These are phyloP conservation scores for Campylomormyrus numenius DNA, from an alignment of 2,113 vertebrate genomes.

Conservation along the genomic window DNA sequence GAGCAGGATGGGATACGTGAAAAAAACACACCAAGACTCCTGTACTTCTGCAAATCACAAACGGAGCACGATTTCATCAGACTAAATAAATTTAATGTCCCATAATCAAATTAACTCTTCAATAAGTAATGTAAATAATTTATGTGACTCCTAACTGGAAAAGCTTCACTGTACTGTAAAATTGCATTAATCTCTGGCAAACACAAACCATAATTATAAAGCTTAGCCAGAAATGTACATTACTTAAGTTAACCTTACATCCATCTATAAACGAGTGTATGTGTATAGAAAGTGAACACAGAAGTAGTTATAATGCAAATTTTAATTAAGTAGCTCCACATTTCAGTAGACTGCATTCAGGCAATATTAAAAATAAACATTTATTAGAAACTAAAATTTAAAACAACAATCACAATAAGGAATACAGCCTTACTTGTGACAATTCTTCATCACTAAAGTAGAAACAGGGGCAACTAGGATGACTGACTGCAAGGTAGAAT, in stretches of 20 bases:
- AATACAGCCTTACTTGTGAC: not conserved
- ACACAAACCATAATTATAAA: not conserved
- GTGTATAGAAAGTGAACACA: not conserved
- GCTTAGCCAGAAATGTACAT: not conserved
- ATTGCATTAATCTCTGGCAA: not conserved
- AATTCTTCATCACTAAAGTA: not conserved
- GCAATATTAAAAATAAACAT: not conserved
- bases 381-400: not conserved
- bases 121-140: not conserved
- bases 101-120: not conserved
- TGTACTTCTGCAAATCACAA: not conserved
- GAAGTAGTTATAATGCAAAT: not conserved
- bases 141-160: not conserved
- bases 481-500: not conserved
- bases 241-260: not conserved
- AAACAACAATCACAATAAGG: not conserved
- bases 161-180: not conserved
- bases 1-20: not conserved
- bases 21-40: not conserved
- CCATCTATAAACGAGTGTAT: not conserved
- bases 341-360: not conserved
- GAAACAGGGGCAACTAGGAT: not conserved
- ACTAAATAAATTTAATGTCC: not conserved
- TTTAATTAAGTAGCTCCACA: not conserved
- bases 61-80: not conserved